Conservation (phyloP, 2,888 invertebrate genomes). For the Patella depressa region DNA sequence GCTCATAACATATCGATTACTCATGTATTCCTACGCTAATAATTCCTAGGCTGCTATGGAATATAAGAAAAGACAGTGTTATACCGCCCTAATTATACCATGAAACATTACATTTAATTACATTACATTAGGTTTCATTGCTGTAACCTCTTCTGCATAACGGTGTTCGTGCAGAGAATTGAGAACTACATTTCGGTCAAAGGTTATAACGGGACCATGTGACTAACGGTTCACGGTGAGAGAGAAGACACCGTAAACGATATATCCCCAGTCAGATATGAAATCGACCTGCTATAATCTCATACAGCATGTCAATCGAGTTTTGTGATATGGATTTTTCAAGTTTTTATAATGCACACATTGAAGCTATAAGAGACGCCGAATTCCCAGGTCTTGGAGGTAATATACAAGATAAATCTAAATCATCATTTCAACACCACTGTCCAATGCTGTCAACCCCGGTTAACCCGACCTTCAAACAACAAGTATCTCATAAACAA, state of each 20-base stretch:
- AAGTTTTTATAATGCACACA: conserved; percentile 25
- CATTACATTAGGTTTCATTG: no score
- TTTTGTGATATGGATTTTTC: conserved; percentile 18
- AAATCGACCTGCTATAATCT: conserved; percentile 17
- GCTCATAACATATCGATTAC: conserved; percentile 7
- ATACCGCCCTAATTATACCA: no score
- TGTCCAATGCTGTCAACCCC: no score
- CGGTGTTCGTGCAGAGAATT: no score
- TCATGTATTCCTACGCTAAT: background rate
- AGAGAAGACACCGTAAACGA: conserved; percentile 10
- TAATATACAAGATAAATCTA: conserved; percentile 13
- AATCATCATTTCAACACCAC: background rate
- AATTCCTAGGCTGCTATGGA: background rate
- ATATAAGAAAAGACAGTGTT: no score
- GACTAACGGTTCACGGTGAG: conserved; percentile 18
- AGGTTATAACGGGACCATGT: conserved; percentile 36
- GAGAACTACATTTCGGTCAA: conserved; percentile 44
- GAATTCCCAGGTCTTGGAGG: conserved; percentile 33
- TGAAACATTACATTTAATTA: no score
- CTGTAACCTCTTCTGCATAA: no score
- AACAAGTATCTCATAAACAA: no score
- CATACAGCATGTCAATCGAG: conserved; percentile 17
- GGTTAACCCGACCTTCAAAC: no score
- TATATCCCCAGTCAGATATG: conserved; percentile 6
- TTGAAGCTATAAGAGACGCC: conserved; percentile 25